Evolutionary conservation across 2,888 invertebrate genomes (phyloP).

Genomic region (Dryadula phaetusa): DNA sequence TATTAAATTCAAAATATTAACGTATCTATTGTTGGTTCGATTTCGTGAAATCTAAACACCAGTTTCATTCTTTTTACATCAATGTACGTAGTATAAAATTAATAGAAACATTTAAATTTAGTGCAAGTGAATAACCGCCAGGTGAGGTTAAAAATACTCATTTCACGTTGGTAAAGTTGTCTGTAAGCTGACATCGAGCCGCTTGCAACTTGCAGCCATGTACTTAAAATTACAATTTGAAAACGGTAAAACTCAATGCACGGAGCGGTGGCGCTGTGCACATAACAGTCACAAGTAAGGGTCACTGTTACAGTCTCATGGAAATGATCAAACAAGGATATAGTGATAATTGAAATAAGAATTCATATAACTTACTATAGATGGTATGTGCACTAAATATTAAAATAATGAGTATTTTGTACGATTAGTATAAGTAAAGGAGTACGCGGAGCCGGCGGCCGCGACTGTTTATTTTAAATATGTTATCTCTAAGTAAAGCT

Average conservation of each 20-base stretch:
- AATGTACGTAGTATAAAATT: neutral
- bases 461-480: neutral
- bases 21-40: neutral
- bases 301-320: neutral
- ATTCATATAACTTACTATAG: no score
- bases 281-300: neutral
- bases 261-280: neutral
- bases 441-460: neutral
- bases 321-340: no score
- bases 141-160: slow-evolving; percentile 5
- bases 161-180: neutral
- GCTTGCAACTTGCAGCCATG: neutral
- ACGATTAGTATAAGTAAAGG: neutral
- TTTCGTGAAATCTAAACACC: neutral
- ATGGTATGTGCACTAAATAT: neutral
- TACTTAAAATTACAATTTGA: neutral
- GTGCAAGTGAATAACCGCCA: slow-evolving; percentile 8
- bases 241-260: neutral
- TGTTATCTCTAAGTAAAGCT: neutral
- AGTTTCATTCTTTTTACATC: neutral
- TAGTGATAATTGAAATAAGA: no score
- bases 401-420: neutral
- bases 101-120: slow-evolving; percentile 5
- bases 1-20: neutral
- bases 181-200: neutral